Base-by-base conservation (phyloP, 2,888 invertebrate genomes). In the Microctonus brassicae region DNA sequence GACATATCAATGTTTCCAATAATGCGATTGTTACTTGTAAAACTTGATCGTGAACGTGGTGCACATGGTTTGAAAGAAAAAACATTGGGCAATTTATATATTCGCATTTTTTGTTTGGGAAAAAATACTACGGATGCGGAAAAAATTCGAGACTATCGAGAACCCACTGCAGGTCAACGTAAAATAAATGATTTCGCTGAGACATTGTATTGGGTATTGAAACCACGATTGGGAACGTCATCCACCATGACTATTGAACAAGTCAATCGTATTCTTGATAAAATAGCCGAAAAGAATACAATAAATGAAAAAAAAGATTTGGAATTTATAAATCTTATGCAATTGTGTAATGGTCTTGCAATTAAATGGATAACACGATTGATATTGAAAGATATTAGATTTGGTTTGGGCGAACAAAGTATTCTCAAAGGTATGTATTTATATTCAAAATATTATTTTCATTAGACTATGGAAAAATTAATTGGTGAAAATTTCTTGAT, bases 341-440 rank as follows among this genome's bases (percentile, higher is more conserved):
- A 91, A 75, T 90, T 90, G 75, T 90, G 94, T 78, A 93, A 93
- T 7, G 92, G 94, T 0, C 84, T 91, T 13, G 95, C 98, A 85
- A 91, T 95, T 76, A 97, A 96, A 88, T 98, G 98, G 98, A 89
- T 98, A 22, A 93, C 97, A 6, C 89, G 97, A 67, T 93, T 98
- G 66, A 91, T 98, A 61, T 88, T 98, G 13, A 98, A 97, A 87
- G 94, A 95, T 70, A 89, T 97, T 85, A 93, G 92, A 83, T 87
- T 97, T 2, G 93, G 95, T 0, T 88, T 97, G 74, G 92, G 94
- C 9, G 90, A 91, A 69, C 91, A 92, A 69, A 91, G 90, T 24
- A 92, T 97, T 58, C 89, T 98, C 47, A 76, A 81, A 73, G 83
- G 86, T 86, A 69, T 58, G 10, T 26, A 17, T 70, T 11, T n/a